Conservation (phyloP, 2,888 invertebrate genomes). For the Hipparchia semele region DNA sequence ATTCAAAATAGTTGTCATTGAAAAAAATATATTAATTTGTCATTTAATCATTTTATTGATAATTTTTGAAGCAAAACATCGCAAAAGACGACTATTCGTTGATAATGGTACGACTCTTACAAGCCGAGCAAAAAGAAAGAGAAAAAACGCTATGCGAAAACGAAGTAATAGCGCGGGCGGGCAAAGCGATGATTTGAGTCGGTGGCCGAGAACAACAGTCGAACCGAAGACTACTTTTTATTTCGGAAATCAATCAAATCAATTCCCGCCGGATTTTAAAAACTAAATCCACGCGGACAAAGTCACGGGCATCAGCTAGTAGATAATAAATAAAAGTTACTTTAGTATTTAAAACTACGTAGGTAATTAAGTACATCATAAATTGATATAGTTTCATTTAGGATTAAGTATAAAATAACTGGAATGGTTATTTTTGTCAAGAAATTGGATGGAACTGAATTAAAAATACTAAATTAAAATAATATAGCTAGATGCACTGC, state of each 20-base stretch:
- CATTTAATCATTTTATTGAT: background rate
- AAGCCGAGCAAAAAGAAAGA: no score
- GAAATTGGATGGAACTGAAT: background rate
- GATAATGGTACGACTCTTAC: no score
- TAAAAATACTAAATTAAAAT: background rate
- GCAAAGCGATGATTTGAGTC: no score
- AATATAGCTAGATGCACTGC: background rate
- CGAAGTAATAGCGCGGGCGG: no score
- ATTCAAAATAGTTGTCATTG: background rate
- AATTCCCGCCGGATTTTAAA: no score
- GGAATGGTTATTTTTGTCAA: conserved; percentile 6
- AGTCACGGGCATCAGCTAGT: background rate
- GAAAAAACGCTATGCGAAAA: no score
- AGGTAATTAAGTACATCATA: conserved; percentile 10
- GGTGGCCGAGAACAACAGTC: no score
- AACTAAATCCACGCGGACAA: no score
- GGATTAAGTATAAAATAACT: background rate
- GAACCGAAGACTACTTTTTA: no score
- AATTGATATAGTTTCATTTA: background rate
- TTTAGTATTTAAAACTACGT: background rate
- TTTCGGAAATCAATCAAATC: no score
- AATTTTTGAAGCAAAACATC: background rate
- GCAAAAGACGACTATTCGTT: no score
- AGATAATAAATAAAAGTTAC: background rate
- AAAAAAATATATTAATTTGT: background rate